These are phyloP conservation scores for Napeogenes inachia DNA, from an alignment of 2,888 invertebrate genomes.

Conservation along the genomic window DNA sequence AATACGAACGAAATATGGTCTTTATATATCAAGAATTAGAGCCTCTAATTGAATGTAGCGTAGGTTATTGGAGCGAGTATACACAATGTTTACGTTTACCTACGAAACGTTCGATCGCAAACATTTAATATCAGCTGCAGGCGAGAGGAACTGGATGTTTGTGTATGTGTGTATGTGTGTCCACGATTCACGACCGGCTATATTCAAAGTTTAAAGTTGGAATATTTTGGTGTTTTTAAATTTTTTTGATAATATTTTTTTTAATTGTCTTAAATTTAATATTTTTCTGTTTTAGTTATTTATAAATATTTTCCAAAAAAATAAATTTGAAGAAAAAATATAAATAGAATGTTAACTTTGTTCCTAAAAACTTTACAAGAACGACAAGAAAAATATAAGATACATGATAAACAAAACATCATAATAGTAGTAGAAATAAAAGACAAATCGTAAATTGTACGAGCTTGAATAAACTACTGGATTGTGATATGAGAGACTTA, in stretches of 20 bases:
- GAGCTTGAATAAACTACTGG: constrained; percentile 26
- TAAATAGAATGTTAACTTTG: background rate
- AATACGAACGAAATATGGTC: constrained; percentile 27
- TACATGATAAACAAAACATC: background rate
- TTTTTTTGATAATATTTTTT: no score
- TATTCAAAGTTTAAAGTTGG: background rate
- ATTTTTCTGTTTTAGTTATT: no score
- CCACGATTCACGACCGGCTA: background rate
- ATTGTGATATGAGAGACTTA: constrained; percentile 30
- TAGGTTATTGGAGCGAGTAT: constrained; percentile 16
- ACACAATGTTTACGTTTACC: constrained; percentile 54
- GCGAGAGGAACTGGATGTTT: constrained; percentile 34
- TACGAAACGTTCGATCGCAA: constrained; percentile 53
- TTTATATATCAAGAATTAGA: constrained; percentile 13
- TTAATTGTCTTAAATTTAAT: no score
- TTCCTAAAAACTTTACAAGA: no score
- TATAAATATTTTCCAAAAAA: no score
- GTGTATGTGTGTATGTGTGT: constrained; percentile 20
- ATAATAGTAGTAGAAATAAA: background rate
- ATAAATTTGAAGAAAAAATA: no score
- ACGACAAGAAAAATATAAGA: background rate
- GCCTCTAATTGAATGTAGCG: constrained; percentile 11
- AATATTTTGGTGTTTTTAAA: background rate
- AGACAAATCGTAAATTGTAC: constrained; percentile 10
- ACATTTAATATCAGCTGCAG: constrained; percentile 60